Evolutionary conservation across 2,888 invertebrate genomes (phyloP), one percentile per base, ranked within the genome.

Genomic region (Hyalella azteca): DNA sequence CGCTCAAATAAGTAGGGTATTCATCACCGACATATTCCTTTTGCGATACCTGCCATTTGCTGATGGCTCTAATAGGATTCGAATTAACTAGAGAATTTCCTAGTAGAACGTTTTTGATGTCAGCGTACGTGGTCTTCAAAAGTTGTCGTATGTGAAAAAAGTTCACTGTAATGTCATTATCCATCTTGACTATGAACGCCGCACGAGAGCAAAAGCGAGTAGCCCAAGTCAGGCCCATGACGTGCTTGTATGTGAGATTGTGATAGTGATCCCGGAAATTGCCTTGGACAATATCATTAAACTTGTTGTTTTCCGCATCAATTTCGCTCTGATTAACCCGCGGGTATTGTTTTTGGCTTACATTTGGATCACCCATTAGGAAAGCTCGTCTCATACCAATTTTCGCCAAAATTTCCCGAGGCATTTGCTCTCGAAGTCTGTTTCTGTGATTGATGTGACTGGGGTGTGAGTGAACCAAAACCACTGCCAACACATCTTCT

Each of bases 181-280:
- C 95, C 88, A 93, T 91, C 90, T 95, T 95, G 41, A 94, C 89
- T 39, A 94, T 89, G 85, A 91, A 93, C 81, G 90, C 89, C 1
- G 91, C 90, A 13, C 89, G 88, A 0, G 86, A 86, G 86, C 94
- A 95, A 85, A 89, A 88, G n/a, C 88, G 88, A 0, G 90, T 89
- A 0, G 91, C 92, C 94, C 94, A 95, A 85, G 91, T 90, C 49
- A 95, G 87, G 0, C 92, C 93, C 91, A 94, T 94, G 9, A 93
- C 92, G 87, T 95, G 94, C 86, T 95, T 95, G 86, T 94, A 93
- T 0, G 95, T 95, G 88, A 95, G 91, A 87, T 95, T 95, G 77
- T 92, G 90, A 86, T 95, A 95, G 0, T 92, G 90, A 88, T 95
- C 95, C 54, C 90, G 85, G 86, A 94, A 95, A 80, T 90, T 91